A percentile compares a stretch with the other conserved stretches of the same genome.
phyloP scores from a whole-genome alignment of 2,113 vertebrate species.

The Phoenicopterus ruber region DNA sequence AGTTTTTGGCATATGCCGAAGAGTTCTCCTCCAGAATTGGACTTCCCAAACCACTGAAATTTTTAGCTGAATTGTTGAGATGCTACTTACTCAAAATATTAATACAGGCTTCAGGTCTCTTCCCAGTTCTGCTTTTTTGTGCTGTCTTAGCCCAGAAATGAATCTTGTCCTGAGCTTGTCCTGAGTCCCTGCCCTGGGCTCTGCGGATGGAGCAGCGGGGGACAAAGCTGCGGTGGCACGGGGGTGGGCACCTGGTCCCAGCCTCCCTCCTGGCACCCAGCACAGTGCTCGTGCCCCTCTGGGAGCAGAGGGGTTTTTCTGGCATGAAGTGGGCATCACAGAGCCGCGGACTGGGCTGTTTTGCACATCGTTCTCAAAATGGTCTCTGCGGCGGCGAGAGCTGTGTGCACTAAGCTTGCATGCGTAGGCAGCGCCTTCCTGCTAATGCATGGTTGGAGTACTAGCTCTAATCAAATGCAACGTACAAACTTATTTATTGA shows the following conservation, averaged over 20 bases:
- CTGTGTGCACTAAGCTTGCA: background rate
- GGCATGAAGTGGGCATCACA: background rate
- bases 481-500: background rate
- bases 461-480: background rate
- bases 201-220: background rate
- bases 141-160: background rate
- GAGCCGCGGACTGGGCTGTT: background rate
- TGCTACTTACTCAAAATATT: background rate
- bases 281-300: rapidly evolving
- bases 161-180: background rate
- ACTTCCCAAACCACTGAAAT: background rate
- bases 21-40: background rate
- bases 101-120: background rate
- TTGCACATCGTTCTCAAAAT: background rate
- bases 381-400: background rate
- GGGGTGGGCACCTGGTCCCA: background rate
- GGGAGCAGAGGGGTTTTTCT: background rate
- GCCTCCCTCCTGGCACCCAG: background rate
- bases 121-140: background rate
- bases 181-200: background rate
- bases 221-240: background rate
- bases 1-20: background rate
- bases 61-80: background rate
- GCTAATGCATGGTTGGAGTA: background rate
- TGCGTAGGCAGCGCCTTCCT: background rate